Evolutionary conservation across 2,797 vertebrate genomes (phyloP).

Genomic region (Acanthurus leucopareius): DNA sequence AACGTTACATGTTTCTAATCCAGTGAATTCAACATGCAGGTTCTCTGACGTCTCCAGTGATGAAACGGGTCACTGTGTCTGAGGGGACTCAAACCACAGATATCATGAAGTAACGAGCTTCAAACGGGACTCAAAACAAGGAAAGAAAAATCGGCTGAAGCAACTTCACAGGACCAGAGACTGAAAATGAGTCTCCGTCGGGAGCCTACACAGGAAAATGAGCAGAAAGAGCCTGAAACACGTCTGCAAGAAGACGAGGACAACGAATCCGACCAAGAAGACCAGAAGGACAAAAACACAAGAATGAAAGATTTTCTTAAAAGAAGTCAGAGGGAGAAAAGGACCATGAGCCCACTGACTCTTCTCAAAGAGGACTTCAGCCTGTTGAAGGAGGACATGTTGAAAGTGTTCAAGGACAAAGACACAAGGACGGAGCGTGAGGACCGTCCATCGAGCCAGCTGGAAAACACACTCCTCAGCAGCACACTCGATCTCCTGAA

Average conservation of each 20-base stretch:
- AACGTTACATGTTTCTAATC: too few species aligned
- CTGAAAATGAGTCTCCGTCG: constrained; percentile 21
- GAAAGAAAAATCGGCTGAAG: too few species aligned
- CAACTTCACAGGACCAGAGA: background rate
- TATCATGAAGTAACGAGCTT: too few species aligned
- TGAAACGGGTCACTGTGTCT: too few species aligned
- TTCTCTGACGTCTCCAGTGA: too few species aligned
- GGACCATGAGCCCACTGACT: background rate
- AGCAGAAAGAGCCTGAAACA: background rate
- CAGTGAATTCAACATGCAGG: too few species aligned
- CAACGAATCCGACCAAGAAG: background rate
- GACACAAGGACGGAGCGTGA: background rate
- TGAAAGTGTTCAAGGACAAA: constrained; percentile 38
- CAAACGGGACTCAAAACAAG: too few species aligned
- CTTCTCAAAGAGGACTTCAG: constrained; percentile 54
- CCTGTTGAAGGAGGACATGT: constrained; percentile 40
- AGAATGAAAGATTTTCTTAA: background rate
- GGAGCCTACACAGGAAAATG: constrained; percentile 3
- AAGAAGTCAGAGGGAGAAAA: constrained; percentile 5
- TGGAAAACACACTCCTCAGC: constrained; percentile 4
- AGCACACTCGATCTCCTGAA: constrained; percentile 43
- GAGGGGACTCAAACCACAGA: too few species aligned
- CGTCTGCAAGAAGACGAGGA: background rate
- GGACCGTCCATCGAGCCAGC: background rate
- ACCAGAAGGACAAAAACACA: background rate